Conservation (phyloP, 2,797 vertebrate genomes). For the Acanthis flammea region DNA sequence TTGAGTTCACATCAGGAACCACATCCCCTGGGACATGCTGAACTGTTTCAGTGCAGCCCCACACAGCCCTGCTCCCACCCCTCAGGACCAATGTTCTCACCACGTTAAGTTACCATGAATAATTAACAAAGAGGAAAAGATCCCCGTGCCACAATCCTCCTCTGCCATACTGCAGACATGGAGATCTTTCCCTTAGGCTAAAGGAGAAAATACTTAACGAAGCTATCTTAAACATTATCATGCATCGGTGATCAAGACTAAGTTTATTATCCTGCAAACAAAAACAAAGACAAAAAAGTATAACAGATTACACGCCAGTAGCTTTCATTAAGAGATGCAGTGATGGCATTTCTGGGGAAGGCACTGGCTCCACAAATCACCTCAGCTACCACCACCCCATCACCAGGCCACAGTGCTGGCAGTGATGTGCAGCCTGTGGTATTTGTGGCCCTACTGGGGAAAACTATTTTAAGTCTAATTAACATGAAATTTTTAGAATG, state of each 20-base stretch:
- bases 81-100: background rate
- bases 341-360: background rate
- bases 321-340: background rate
- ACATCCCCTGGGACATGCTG: background rate
- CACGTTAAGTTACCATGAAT: slow-evolving; percentile 16
- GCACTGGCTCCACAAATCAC: background rate
- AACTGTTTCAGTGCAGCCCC: background rate
- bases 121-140: slow-evolving; percentile 63
- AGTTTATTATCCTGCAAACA: background rate
- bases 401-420: rapidly evolving
- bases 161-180: background rate
- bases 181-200: background rate
- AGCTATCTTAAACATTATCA: background rate
- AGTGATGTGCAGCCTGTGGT: background rate
- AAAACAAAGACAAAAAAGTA: background rate
- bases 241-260: background rate
- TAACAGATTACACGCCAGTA: background rate
- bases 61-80: background rate
- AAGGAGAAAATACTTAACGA: background rate
- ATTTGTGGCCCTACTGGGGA: slow-evolving; percentile 57
- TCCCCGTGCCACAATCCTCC: background rate
- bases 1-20: background rate
- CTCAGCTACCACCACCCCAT: background rate
- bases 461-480: slow-evolving; percentile 76
- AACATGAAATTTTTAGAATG: slow-evolving; percentile 72